Evolutionary conservation across 2,888 invertebrate genomes (phyloP), one percentile per base, ranked within the genome.

Genomic region (Drosophila crucigera): DNA sequence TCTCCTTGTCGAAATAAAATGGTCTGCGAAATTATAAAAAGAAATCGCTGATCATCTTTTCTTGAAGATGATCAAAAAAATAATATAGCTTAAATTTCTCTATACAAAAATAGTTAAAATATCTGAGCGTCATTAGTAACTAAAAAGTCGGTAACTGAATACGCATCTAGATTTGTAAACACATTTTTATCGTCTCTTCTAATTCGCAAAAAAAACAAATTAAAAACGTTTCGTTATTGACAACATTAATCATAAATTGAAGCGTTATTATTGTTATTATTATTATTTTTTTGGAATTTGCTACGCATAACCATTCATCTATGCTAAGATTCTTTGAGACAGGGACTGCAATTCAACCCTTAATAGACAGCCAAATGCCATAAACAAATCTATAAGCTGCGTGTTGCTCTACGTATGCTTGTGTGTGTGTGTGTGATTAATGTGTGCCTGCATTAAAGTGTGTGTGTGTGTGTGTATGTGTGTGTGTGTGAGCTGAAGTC

Each of bases 361-460:
- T 79, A 82, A 82, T 80, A 73, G 73, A 82, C 69, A 70, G 73
- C 28, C 73, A 37, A 79, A 67, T 69, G 80, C 76, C 73, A 79
- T 79, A 80, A 80, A 76, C 82, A 73, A 79, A 78, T 80, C 77
- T 61, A 73, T 80, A 70, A 79, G 69, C 79, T 56, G 59, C 49
- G 28, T 52, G 30, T 16, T 54, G 35, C 28, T 73, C 14, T 54
- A 16, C 22, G 11, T 62, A 16, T 62, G 49, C 52, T 54, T 78
- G 50, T 75, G 69, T 73, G 66, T 75, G 69, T 73, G 66, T 71
- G 72, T 68, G 58, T 85, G 84, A 85, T 85, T 85, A 85, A 85
- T 85, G 84, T 86, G 66, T 78, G 77, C 83, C 80, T 80, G 69
- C 68, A 67, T 49, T 68, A 55, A 22, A 61, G 31, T 41, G 47